phyloP scores from a whole-genome alignment of 2,113 vertebrate genomes.

The Monopterus albus region DNA sequence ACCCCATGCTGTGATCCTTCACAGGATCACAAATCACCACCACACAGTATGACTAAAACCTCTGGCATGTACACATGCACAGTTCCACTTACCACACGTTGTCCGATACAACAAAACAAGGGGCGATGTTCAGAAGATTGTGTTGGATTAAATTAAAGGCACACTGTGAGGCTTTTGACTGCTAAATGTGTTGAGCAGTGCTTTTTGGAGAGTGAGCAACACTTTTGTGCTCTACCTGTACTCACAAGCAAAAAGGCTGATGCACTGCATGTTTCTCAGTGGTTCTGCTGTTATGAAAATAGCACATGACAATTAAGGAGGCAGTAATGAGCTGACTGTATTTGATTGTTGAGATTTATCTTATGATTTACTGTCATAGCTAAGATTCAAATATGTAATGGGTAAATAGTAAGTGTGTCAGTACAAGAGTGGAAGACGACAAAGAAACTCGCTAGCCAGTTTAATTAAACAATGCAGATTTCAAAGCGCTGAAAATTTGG shows the following conservation, averaged over 20 bases:
- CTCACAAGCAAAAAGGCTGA: too few species aligned
- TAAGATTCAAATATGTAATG: too few species aligned
- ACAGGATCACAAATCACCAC: conserved; percentile 49
- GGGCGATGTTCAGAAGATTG: not conserved
- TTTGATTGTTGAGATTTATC: too few species aligned
- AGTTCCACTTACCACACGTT: not conserved
- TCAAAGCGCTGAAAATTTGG: not conserved
- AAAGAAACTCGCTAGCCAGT: not conserved
- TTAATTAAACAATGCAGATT: not conserved
- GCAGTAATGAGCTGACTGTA: too few species aligned
- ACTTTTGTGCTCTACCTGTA: too few species aligned
- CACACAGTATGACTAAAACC: conserved; percentile 13
- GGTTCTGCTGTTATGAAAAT: too few species aligned
- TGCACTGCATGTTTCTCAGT: too few species aligned
- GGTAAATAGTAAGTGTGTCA: not conserved
- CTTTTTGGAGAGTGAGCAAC: too few species aligned
- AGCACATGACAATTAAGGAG: too few species aligned
- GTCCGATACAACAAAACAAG: not conserved
- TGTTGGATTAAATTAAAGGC: not conserved
- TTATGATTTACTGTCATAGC: too few species aligned
- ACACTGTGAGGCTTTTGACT: not conserved
- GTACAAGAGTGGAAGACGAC: not conserved
- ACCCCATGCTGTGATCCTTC: conserved; percentile 10
- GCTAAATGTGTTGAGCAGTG: not conserved
- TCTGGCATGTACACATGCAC: conserved; percentile 30